These are phyloP conservation scores for Cecidostiba fungosa DNA, from an alignment of 2,888 invertebrate species.

Conservation along the genomic window DNA sequence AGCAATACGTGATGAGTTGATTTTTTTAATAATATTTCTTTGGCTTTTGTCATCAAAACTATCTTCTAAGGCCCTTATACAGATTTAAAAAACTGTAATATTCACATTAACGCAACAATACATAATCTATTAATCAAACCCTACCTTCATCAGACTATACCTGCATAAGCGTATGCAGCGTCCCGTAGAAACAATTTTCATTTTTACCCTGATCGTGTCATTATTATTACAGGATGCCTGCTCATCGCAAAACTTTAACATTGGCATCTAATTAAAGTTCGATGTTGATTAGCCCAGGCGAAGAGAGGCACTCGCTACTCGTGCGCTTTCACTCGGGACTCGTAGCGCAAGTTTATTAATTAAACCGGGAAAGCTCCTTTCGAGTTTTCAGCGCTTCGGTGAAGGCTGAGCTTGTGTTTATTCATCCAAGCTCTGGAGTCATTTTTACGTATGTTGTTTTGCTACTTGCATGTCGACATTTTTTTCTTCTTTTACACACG, in stretches of 20 bases:
- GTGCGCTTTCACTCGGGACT: background rate
- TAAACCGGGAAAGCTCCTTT: conserved; percentile 49
- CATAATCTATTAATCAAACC: background rate
- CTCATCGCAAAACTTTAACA: conserved; percentile 39
- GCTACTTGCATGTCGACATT: too few relatives aligned
- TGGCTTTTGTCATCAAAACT: too few relatives aligned
- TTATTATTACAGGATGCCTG: conserved; percentile 4
- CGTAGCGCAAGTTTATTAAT: conserved; percentile 56
- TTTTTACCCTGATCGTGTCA: background rate
- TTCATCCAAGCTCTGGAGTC: background rate
- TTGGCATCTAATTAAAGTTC: conserved; percentile 61
- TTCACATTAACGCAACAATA: background rate
- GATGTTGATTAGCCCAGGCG: conserved; percentile 44
- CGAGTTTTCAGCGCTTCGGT: background rate
- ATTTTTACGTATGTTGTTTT: background rate
- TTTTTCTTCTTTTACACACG: too few relatives aligned
- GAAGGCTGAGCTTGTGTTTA: background rate
- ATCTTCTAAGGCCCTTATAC: background rate
- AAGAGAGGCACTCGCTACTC: background rate
- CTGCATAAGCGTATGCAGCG: background rate
- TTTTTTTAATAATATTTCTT: background rate
- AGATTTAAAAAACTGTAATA: background rate
- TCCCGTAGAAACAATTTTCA: background rate
- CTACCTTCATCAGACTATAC: background rate
- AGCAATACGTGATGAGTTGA: too few relatives aligned